A percentile compares a stretch with the other conserved stretches of the same genome.
phyloP scores from a whole-genome alignment of 2,113 vertebrate species.

The Noctilio leporinus region DNA sequence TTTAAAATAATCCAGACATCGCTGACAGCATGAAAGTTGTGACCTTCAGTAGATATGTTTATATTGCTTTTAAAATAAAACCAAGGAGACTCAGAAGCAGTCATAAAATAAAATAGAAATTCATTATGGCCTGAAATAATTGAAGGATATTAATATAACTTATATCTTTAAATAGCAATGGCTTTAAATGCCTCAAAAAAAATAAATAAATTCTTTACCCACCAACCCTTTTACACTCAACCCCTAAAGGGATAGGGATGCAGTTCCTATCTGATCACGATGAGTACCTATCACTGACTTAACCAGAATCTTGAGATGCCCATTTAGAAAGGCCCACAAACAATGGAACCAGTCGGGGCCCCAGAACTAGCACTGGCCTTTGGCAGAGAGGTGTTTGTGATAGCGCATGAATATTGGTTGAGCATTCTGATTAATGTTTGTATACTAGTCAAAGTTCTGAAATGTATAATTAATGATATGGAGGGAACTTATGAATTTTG shows the following conservation, averaged over 20 bases:
- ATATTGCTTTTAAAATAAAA: conserved; percentile 44
- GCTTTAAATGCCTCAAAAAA: background rate
- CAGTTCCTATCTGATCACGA: background rate
- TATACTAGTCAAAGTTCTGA: background rate
- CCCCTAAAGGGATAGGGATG: background rate
- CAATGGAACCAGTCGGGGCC: background rate
- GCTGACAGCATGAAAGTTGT: conserved; percentile 60
- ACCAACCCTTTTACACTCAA: background rate
- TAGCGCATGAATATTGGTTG: background rate
- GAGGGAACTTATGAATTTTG: background rate
- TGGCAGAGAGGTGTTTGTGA: background rate
- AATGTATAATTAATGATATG: background rate
- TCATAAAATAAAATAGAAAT: conserved; percentile 11
- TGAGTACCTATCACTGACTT: background rate
- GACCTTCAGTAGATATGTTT: background rate
- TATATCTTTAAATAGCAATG: background rate
- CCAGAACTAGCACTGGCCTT: background rate
- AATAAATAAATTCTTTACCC: background rate
- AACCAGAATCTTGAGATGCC: background rate
- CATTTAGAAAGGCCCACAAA: background rate
- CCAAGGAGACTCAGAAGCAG: conserved; percentile 21
- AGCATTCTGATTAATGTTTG: background rate
- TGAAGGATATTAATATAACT: background rate
- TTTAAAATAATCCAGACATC: conserved; percentile 42
- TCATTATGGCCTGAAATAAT: background rate